Base-by-base conservation (phyloP, 2,888 invertebrate genomes). In the Globia sparganii region DNA sequence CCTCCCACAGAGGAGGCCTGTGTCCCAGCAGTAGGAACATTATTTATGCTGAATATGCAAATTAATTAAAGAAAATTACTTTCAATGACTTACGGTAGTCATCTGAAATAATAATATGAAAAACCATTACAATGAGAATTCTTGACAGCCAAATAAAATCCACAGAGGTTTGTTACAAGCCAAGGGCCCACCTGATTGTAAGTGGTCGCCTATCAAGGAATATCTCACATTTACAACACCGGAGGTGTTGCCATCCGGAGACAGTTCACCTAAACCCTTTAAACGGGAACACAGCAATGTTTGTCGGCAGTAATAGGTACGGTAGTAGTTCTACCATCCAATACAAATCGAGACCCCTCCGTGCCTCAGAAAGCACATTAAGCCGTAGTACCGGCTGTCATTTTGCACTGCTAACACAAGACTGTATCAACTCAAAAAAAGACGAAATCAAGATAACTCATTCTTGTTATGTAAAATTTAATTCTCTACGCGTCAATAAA, bases 81-180 rank as follows among this genome's bases (percentile, higher is more conserved):
- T 40, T 58, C 15, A 3, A 56, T 13, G 49, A 77, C 79, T 79
- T 65, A 79, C 78, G 9, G 34, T 69, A 72, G 59, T 79, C 68
- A 43, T 43, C 79, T 79, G 79, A 53, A 79, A 79, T 62, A 5
- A 69, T 18, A 53, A 40, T 31, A 53, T 5, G 25, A 49, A 9
- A 40, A 25, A 25, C 13, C 9, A 40, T 28, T 53, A 25, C 28
- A 72, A 37, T 37, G 21, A 28, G 15, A 66, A 15, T 66, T 4
- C 1, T 46, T 46, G 13, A 34, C 34, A 46, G 46, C 18, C n/a
- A 18, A 64, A 64, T 8, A 37, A 15, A n/a, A n/a, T 1, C 11
- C 0, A 34, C 13, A n/a, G n/a, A 0, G 61, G 25, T 59, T 31
- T 59, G 11, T 58, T 59, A 5, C 18, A 34, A 34, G 34, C 11